Evolutionary conservation across 1,140 invertebrate species (phyloP), one percentile per base, ranked within the genome.

Genomic region (Diploscapter pachys): DNA sequence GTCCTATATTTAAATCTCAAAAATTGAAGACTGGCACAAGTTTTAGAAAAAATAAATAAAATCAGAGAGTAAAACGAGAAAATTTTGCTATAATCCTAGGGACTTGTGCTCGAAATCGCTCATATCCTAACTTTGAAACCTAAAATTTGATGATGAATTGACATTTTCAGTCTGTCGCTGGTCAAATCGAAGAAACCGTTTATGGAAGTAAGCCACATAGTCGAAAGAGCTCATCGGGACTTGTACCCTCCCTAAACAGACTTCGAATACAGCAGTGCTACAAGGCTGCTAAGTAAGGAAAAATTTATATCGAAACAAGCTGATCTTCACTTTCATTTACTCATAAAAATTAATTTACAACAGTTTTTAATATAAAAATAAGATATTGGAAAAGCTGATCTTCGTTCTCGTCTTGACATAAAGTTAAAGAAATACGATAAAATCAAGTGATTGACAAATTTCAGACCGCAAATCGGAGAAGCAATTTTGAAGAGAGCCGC

Each of bases 201-300:
- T 63, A 72, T n/a, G 52, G 13, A 48, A 55, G 61, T 4, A 57
- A 63, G 49, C 63, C 51, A 9, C 48, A 63, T 55, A 57, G 72
- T 9, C 54, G 70, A 49, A 72, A 71, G 13, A 62, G 63, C 4
- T 80, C 77, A 2, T 78, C 71, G 54, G 80, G 80, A n/a, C 49
- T 77, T 9, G 68, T 83, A 55, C 83, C 82, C 2, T 72, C 83
- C 11, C 63, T 83, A 11, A 80, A 81, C 48, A 75, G 82, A 57
- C 65, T 83, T n/a, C 72, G 82, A 6, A 85, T 83, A 67, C 82
- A 83, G 67, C 82, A 83, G 54, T 79, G 82, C 54, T 83, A 75
- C 64, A 79, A 84, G 49, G 75, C 77, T 59, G 82, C 82, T 56
- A 83, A 85, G 82, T 83, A 51, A 56, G 83, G 71, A 9, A 31